Evolutionary conservation across 1,140 invertebrate genomes (phyloP).

Genomic region (Zaprionus gabonicus): DNA sequence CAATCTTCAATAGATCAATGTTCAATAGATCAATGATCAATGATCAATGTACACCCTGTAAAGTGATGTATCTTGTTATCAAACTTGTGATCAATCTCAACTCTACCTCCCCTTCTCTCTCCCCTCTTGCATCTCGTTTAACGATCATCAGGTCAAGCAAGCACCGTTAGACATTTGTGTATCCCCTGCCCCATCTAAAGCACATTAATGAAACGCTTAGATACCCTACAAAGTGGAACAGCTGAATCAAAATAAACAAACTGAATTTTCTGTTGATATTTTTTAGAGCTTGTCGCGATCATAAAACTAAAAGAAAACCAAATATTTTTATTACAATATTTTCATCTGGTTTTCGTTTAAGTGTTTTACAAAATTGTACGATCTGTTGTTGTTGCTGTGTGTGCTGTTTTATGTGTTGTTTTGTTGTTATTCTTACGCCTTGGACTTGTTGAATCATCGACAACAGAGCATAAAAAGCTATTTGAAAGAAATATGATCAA

Average conservation of each 20-base stretch:
- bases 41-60: too few species aligned
- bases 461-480: constrained; percentile 56
- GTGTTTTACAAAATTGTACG: constrained; percentile 45
- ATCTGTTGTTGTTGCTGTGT: constrained; percentile 38
- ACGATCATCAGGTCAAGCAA: neutral
- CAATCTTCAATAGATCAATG: too few species aligned
- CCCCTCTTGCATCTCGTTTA: neutral
- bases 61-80: too few species aligned
- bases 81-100: neutral
- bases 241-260: constrained; percentile 14
- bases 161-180: constrained; percentile 25
- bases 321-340: constrained; percentile 54
- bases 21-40: too few species aligned
- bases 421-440: constrained; percentile 65
- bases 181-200: constrained; percentile 18
- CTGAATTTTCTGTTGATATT: constrained; percentile 28
- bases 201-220: constrained; percentile 38
- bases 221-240: constrained; percentile 32
- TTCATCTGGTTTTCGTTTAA: constrained; percentile 51
- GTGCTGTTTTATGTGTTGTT: constrained; percentile 50
- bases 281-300: constrained; percentile 25
- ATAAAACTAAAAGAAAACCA: constrained; percentile 37
- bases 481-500: constrained; percentile 61
- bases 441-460: constrained; percentile 68
- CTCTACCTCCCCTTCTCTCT: neutral